A percentile compares a stretch with the other conserved stretches of the same genome.
These are phyloP conservation scores for Sphaerophoria rueppellii DNA, from an alignment of 2,888 invertebrate species.

Conservation along the genomic window DNA sequence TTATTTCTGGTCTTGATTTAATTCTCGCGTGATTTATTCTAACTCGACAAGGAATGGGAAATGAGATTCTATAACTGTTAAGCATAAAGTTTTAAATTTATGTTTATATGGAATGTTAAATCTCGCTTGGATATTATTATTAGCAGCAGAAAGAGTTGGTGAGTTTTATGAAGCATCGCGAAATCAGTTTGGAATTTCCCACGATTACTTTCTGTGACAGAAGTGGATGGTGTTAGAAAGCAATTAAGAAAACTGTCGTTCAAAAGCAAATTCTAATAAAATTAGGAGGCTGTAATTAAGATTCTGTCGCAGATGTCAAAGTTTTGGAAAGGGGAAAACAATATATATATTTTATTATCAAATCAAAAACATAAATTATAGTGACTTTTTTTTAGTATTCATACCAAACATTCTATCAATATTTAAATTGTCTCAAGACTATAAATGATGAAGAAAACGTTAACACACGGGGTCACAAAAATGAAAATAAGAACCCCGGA, in stretches of 20 bases:
- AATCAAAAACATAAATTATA: too few relatives aligned
- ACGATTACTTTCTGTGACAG: background rate
- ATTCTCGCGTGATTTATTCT: slow-evolving; percentile 12
- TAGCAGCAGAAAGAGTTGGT: background rate
- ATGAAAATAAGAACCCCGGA: too few relatives aligned
- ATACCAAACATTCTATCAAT: too few relatives aligned
- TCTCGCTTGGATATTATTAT: background rate
- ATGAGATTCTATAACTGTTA: slow-evolving; percentile 28
- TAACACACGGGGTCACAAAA: too few relatives aligned
- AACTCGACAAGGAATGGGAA: background rate
- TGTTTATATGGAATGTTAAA: slow-evolving; percentile 3
- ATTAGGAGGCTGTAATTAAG: background rate
- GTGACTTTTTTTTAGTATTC: too few relatives aligned
- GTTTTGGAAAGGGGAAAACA: too few relatives aligned
- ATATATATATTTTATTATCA: too few relatives aligned
- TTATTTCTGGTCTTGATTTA: background rate
- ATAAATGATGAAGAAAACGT: too few relatives aligned
- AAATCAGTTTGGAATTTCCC: background rate
- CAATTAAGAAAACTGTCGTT: background rate
- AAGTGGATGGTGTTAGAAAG: background rate
- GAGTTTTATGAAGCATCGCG: background rate
- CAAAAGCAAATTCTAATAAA: background rate
- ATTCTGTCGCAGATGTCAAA: too few relatives aligned
- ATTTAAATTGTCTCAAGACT: too few relatives aligned
- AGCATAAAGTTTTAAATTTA: slow-evolving; percentile 35